Evolutionary conservation across 1,140 invertebrate species (phyloP).

Genomic region (Cheumatopsyche charites): DNA sequence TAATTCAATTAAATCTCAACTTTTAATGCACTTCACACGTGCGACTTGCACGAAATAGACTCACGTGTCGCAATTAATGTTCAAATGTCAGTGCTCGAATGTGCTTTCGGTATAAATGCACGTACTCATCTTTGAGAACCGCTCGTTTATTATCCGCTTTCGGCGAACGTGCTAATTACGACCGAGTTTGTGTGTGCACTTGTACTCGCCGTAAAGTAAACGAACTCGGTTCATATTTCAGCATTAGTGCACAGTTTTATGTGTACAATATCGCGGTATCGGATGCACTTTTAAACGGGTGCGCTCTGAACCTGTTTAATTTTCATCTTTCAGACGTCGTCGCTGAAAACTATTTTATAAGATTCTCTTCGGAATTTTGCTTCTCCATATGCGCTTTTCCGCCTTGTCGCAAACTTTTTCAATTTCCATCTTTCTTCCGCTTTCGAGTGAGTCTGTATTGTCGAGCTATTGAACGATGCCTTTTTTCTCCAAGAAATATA

Average conservation of each 20-base stretch:
- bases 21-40: slow-evolving; percentile 47
- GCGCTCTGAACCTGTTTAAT: no score
- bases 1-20: slow-evolving; percentile 47
- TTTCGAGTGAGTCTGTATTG: background rate
- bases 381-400: no score
- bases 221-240: slow-evolving; percentile 34
- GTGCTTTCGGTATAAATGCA: background rate
- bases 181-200: slow-evolving; percentile 2
- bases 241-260: background rate
- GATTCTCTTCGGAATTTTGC: no score
- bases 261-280: background rate
- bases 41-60: slow-evolving; percentile 34
- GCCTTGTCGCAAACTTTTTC: no score
- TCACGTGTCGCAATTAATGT: slow-evolving; percentile 7
- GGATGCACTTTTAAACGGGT: no score
- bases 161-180: slow-evolving; percentile 27
- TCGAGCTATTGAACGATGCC: no score
- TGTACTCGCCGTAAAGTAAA: slow-evolving; percentile 19
- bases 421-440: no score
- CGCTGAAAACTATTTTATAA: no score
- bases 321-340: no score
- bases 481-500: no score
- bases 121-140: background rate
- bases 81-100: background rate
- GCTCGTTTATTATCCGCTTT: slow-evolving; percentile 14